Percentiles rank a stretch among this genome's conserved stretches.
phyloP scores from a whole-genome alignment of 2,888 invertebrate species.

The Ornithoptera priamus region DNA sequence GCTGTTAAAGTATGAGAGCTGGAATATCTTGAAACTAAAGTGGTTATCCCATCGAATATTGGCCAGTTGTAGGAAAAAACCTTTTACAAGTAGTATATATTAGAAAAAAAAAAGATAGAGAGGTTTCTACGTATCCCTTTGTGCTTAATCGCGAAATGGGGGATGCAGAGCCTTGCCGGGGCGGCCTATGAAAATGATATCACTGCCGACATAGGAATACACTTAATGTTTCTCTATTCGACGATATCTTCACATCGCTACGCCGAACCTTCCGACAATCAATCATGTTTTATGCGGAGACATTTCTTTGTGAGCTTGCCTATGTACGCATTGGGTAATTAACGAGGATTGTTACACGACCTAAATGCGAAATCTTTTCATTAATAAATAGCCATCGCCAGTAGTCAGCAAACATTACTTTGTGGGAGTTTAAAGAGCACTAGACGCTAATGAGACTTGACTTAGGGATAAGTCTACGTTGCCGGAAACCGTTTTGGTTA shows the following conservation, averaged over 20 bases:
- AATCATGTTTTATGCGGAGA: conserved; percentile 65
- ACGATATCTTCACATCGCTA: conserved; percentile 66
- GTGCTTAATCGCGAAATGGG: conserved; percentile 51
- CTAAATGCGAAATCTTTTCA: conserved; percentile 15
- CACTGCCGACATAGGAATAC: conserved; percentile 72
- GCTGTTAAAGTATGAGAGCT: no score
- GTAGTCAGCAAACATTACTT: no score
- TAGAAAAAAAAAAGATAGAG: neutral
- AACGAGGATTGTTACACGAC: conserved; percentile 41
- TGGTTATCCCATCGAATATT: no score
- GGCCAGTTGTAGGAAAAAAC: no score
- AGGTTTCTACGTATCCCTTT: conserved; percentile 46
- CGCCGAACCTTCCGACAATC: conserved; percentile 50
- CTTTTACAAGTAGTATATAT: no score
- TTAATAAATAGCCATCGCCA: neutral
- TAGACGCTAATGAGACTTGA: no score
- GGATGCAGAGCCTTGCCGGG: conserved; percentile 61
- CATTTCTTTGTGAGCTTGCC: conserved; percentile 42
- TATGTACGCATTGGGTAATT: conserved; percentile 48
- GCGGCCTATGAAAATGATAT: conserved; percentile 74
- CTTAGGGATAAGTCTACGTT: no score
- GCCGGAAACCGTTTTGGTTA: no score
- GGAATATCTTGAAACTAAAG: no score
- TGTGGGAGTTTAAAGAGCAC: no score
- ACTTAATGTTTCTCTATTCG: conserved; percentile 71